Evolutionary conservation across 2,797 vertebrate genomes (phyloP).

Genomic region (Arctocebus calabarensis): DNA sequence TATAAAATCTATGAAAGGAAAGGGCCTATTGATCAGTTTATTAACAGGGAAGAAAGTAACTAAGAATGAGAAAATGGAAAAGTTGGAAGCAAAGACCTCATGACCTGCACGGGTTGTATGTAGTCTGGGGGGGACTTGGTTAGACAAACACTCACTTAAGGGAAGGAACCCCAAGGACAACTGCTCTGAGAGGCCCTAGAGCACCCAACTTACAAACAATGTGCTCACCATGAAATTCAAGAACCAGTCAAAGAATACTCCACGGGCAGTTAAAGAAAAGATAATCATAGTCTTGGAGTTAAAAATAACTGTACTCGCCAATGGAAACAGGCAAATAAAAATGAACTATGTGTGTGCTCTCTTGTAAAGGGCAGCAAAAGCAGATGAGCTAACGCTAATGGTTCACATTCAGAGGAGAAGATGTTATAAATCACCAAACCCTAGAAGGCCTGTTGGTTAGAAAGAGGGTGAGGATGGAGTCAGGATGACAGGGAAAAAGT

Average conservation of each 20-base stretch:
- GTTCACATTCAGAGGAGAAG: background rate
- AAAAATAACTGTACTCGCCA: conserved; percentile 17
- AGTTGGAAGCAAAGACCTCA: background rate
- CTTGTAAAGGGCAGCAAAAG: background rate
- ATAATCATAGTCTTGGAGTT: background rate
- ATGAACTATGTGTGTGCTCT: background rate
- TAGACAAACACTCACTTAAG: background rate
- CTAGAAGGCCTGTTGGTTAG: background rate
- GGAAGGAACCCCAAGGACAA: background rate
- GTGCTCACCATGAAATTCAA: background rate
- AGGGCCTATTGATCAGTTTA: background rate
- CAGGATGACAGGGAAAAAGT: background rate
- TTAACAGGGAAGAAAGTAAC: background rate
- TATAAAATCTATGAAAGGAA: background rate
- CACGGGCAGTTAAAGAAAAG: background rate
- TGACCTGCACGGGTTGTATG: background rate
- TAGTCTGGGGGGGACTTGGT: background rate
- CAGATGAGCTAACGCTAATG: background rate
- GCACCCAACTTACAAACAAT: background rate
- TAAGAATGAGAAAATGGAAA: background rate
- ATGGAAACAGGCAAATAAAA: background rate
- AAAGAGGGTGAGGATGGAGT: background rate
- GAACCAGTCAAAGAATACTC: background rate
- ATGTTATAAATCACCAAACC: background rate
- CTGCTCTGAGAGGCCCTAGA: background rate